A percentile compares a stretch with the other conserved stretches of the same genome.
These are phyloP conservation scores for Epizoanthus scotinus DNA, from an alignment of 92 coral and sea anemone species.

Conservation along the genomic window DNA sequence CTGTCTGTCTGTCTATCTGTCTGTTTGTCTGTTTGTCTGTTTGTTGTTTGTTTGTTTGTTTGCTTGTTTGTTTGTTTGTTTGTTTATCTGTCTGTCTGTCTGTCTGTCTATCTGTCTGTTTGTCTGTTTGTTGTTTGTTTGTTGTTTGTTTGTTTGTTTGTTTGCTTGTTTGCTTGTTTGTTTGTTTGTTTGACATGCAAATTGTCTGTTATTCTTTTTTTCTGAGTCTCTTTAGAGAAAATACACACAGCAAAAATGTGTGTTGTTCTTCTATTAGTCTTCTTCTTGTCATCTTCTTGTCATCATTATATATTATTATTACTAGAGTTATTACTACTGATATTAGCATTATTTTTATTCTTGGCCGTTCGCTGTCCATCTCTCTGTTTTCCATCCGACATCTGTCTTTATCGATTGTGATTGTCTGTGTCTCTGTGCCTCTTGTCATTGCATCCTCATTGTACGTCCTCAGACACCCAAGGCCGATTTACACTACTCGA, in stretches of 20 bases:
- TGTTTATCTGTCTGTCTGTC: neutral
- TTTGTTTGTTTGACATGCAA: neutral
- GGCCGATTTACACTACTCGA: too few species aligned
- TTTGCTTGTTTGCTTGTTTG: neutral
- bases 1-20: neutral
- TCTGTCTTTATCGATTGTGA: neutral
- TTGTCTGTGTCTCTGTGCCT: neutral
- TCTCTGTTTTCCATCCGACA: neutral
- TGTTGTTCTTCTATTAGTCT: too few species aligned
- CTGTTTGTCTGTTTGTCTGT: neutral
- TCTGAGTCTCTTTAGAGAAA: neutral
- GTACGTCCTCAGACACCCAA: neutral
- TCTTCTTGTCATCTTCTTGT: too few species aligned
- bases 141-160: neutral
- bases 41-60: neutral
- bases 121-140: neutral
- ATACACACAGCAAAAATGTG: too few species aligned
- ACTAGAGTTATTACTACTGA: too few species aligned
- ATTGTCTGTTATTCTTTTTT: neutral
- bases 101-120: neutral
- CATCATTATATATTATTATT: too few species aligned
- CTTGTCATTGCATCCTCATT: too few species aligned
- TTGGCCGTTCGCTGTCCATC: neutral
- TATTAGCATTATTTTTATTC: too few species aligned
- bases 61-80: neutral